Conservation (phyloP, 2,113 vertebrate species). For the Barbus barbus region DNA sequence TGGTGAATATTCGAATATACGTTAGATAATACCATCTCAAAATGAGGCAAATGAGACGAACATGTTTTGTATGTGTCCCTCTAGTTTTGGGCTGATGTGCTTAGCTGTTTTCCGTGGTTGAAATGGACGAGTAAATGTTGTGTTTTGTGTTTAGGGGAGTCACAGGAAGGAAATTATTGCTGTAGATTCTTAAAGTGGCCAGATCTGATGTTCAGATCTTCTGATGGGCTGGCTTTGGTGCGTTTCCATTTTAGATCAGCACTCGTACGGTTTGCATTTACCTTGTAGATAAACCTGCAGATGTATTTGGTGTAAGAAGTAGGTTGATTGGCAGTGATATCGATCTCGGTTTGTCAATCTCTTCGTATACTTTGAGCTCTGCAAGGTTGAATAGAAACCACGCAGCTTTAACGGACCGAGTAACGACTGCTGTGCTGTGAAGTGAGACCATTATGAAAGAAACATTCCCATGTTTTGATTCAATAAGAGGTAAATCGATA, state of each 20-base stretch:
- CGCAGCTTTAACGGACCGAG: slow-evolving; percentile 25
- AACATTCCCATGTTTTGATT: slow-evolving; percentile 58
- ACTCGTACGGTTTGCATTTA: background rate
- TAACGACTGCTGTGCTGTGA: slow-evolving; percentile 53
- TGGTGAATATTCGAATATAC: too few species aligned
- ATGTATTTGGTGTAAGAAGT: background rate
- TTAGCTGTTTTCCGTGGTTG: background rate
- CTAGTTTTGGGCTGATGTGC: background rate
- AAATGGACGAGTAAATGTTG: slow-evolving; percentile 13
- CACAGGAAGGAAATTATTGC: slow-evolving; percentile 21
- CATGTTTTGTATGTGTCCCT: background rate
- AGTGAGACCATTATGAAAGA: slow-evolving; percentile 53
- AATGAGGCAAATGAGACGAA: too few species aligned
- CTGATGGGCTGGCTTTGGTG: background rate
- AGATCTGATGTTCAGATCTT: background rate
- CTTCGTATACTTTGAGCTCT: background rate
- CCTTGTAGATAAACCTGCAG: background rate
- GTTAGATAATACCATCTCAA: too few species aligned
- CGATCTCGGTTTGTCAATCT: background rate
- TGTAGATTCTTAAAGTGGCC: background rate
- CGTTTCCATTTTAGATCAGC: background rate
- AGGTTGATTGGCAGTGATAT: background rate
- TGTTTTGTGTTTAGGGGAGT: background rate
- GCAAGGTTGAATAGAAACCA: slow-evolving; percentile 6
- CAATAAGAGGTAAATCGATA: slow-evolving; percentile 49